phyloP scores from a whole-genome alignment of 2,888 invertebrate genomes.

The Protodeltote pygarga region DNA sequence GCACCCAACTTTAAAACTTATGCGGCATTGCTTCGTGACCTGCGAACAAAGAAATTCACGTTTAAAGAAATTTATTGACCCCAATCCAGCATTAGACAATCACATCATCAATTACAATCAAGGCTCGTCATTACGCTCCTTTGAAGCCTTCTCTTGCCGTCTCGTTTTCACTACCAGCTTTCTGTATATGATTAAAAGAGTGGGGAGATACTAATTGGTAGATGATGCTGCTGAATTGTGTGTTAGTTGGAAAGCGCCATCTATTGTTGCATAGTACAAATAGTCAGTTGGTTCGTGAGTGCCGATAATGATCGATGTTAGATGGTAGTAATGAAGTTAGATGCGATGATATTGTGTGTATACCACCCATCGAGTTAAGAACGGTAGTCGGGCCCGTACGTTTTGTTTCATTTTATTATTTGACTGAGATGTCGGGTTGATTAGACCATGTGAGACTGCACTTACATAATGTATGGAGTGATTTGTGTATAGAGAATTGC shows the following conservation, averaged over 20 bases:
- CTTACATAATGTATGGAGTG: slow-evolving; percentile 29
- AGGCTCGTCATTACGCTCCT: slow-evolving; percentile 69
- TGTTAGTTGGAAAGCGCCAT: slow-evolving; percentile 79
- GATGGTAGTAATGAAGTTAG: slow-evolving; percentile 80
- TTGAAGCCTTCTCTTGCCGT: slow-evolving; percentile 57
- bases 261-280: slow-evolving; percentile 85
- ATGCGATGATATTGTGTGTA: slow-evolving; percentile 63
- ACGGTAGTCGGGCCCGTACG: slow-evolving; percentile 75
- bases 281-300: slow-evolving; percentile 77
- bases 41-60: slow-evolving; percentile 75
- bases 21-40: slow-evolving; percentile 51
- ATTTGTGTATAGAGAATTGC: slow-evolving; percentile 36
- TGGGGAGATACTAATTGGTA: slow-evolving; percentile 74
- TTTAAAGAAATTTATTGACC: slow-evolving; percentile 77
- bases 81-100: slow-evolving; percentile 76
- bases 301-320: slow-evolving; percentile 79
- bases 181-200: slow-evolving; percentile 49
- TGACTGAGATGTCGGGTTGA: slow-evolving; percentile 64
- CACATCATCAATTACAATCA: slow-evolving; percentile 86
- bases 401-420: slow-evolving; percentile 67
- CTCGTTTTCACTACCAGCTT: slow-evolving; percentile 48
- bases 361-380: slow-evolving; percentile 77
- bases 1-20: slow-evolving; percentile 42
- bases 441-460: slow-evolving; percentile 53
- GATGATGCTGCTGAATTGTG: slow-evolving; percentile 82